Evolutionary conservation across 2,797 vertebrate species (phyloP), one percentile per base, ranked within the genome.

Genomic region (Leptoclinus maculatus): DNA sequence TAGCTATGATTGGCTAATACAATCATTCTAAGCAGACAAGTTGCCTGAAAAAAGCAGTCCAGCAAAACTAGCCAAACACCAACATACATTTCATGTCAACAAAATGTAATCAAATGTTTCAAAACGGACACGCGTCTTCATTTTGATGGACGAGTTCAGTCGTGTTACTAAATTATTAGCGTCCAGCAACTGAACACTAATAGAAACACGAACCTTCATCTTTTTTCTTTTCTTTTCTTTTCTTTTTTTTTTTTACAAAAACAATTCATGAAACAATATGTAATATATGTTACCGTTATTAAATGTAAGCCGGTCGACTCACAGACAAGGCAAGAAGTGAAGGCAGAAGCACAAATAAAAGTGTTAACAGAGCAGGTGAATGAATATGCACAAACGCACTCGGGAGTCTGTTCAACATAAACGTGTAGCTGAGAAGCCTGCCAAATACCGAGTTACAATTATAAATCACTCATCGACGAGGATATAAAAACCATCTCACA

Each of bases 241-340:
- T 7, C 32, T 34, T 7, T 60, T 77, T 43, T 66, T 66, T 66
- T 57, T 71, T 66, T 53, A 58, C 38, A 62, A 82, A 87, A 80
- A 78, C 36, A 17, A 74, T 41, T 66, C 23, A 65, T 71, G 7
- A 78, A 56, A 77, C 53, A 67, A 83, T 73, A 76, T 47, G 67
- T 76, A 34, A 69, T 67, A 76, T 74, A 66, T 65, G 60, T 78
- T 47, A 54, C 23, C 66, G 51, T 59, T 53, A 63, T 86, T 71
- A 81, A 74, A 79, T 87, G 86, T 77, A 79, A 92, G 88, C 76
- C 89, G 53, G 59, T 23, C 29, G 85, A 85, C 90, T 87, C 84
- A 83, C 83, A 87, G 82, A 89, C 87, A 94, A 93, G 87, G 89
- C 91, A 92, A 91, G 77, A 88, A 83, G 84, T 86, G 85, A 93